A percentile compares a stretch with the other conserved stretches of the same genome.
phyloP scores from a whole-genome alignment of 2,113 vertebrate species.

The Salvelinus sp. region DNA sequence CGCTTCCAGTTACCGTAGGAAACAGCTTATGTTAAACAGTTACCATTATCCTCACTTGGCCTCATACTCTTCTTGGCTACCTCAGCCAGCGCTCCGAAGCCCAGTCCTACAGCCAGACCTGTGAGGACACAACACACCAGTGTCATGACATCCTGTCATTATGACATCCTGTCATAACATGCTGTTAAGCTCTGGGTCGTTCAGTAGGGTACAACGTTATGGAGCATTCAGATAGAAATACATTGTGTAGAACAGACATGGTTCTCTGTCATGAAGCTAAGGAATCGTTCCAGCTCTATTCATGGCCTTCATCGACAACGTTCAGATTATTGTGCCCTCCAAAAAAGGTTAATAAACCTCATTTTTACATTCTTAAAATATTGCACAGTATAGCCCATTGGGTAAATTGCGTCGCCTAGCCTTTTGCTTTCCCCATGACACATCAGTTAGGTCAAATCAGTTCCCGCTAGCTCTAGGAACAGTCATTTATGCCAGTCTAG shows the following conservation, averaged over 20 bases:
- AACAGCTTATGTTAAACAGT: constrained; percentile 30
- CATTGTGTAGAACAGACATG: too few species aligned
- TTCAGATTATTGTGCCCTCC: too few species aligned
- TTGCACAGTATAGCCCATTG: background rate
- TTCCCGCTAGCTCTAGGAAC: too few species aligned
- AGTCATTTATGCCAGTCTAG: too few species aligned
- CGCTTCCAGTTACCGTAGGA: background rate
- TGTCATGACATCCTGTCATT: background rate
- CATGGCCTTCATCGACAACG: too few species aligned
- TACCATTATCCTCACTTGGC: constrained; percentile 77
- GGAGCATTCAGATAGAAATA: too few species aligned
- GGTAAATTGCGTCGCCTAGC: background rate
- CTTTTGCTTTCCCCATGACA: background rate
- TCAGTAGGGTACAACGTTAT: too few species aligned
- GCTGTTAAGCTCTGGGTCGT: background rate
- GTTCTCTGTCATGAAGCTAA: too few species aligned
- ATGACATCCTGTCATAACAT: background rate
- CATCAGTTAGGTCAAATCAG: background rate
- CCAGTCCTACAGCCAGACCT: constrained; percentile 94
- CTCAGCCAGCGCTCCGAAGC: constrained; percentile 91
- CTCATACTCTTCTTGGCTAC: constrained; percentile 94
- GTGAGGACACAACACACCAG: constrained; percentile 27
- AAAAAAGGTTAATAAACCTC: too few species aligned
- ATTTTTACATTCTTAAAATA: too few species aligned
- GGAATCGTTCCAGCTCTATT: too few species aligned